Percentiles rank a stretch among this genome's conserved stretches.
Evolutionary conservation across 2,888 invertebrate genomes (phyloP).

Genomic region (Brachyptera risi): DNA sequence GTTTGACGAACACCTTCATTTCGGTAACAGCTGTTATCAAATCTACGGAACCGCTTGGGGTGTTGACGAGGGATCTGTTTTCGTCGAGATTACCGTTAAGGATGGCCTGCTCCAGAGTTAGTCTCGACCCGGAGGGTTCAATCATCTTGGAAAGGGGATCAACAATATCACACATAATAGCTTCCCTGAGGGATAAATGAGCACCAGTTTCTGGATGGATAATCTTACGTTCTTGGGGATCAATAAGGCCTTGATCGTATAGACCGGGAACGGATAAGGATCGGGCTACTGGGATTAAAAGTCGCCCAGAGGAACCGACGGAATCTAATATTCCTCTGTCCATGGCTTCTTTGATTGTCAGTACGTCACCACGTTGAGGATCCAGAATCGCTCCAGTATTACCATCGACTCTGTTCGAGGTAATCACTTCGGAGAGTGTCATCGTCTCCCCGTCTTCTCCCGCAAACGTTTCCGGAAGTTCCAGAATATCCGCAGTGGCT

Average conservation of each 20-base stretch:
- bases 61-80: conserved; percentile 62
- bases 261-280: conserved; percentile 80
- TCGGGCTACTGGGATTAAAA: conserved; percentile 74
- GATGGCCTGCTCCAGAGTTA: conserved; percentile 75
- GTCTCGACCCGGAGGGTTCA: conserved; percentile 57
- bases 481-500: conserved; percentile 66
- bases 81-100: conserved; percentile 65
- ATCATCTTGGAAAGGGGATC: conserved; percentile 72
- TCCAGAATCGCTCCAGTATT: conserved; percentile 75
- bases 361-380: conserved; percentile 71
- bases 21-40: conserved; percentile 65
- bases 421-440: conserved; percentile 72
- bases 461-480: conserved; percentile 55
- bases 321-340: conserved; percentile 76
- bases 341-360: conserved; percentile 81
- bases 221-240: conserved; percentile 65
- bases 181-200: conserved; percentile 72
- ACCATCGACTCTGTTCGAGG: conserved; percentile 64
- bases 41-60: conserved; percentile 57
- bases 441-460: conserved; percentile 57
- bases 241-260: conserved; percentile 79
- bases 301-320: conserved; percentile 63
- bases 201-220: conserved; percentile 85
- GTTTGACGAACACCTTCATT: conserved; percentile 56
- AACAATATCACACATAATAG: conserved; percentile 82